Evolutionary conservation across 1,140 invertebrate genomes (phyloP).

Genomic region (Euglossa dilemma): DNA sequence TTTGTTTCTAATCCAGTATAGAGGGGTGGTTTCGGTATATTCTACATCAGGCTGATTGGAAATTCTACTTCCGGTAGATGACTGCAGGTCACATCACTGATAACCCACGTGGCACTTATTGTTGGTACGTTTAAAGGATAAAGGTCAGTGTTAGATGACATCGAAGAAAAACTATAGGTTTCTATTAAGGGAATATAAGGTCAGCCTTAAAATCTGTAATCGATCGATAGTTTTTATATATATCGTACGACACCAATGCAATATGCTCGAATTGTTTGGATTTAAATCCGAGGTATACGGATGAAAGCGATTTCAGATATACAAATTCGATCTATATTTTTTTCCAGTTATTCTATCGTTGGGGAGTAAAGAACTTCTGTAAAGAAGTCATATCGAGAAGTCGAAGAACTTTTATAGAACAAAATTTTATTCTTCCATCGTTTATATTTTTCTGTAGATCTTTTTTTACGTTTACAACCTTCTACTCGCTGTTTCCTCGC

Average conservation of each 20-base stretch:
- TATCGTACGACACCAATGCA: too few species aligned
- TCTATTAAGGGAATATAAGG: background rate
- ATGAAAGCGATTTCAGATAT: background rate
- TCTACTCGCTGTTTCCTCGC: too few species aligned
- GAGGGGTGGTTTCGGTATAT: too few species aligned
- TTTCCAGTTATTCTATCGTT: background rate
- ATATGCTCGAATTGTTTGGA: background rate
- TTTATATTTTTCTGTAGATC: background rate
- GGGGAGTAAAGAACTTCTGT: too few species aligned
- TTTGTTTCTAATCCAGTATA: background rate
- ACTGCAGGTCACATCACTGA: background rate
- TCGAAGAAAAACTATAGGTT: constrained; percentile 12
- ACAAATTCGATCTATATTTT: background rate
- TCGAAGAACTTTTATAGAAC: background rate
- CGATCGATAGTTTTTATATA: background rate
- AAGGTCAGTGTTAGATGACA: constrained; percentile 8
- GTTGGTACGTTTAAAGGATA: background rate
- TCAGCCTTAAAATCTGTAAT: background rate
- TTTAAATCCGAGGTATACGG: background rate
- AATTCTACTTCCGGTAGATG: background rate
- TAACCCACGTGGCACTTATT: background rate
- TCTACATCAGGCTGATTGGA: background rate
- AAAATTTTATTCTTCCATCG: background rate
- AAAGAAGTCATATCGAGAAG: too few species aligned
- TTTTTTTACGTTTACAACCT: background rate